Percentiles rank a stretch among this genome's conserved stretches.
These are phyloP conservation scores for Dromiciops gliroides DNA, from an alignment of 2,113 vertebrate species.

Conservation along the genomic window DNA sequence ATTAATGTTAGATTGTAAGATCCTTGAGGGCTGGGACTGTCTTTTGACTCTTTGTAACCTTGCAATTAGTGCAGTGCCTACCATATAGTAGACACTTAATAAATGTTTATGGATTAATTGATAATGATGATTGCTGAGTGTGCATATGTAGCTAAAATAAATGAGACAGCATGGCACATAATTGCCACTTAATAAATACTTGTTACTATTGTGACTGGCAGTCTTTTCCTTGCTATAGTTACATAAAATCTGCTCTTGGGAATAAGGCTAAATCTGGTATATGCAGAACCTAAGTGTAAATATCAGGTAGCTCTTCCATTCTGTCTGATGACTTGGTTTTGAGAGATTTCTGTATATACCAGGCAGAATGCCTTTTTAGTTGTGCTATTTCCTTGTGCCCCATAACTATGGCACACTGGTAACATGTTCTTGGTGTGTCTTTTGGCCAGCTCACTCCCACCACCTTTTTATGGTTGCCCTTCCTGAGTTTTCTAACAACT, in stretches of 20 bases:
- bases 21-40: too few species aligned
- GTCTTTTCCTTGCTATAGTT: neutral
- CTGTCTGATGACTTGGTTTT: neutral
- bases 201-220: neutral
- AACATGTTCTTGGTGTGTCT: slow-evolving; percentile 43
- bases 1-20: too few species aligned
- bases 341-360: neutral
- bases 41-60: too few species aligned
- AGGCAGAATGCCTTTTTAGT: slow-evolving; percentile 25
- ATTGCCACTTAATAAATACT: neutral
- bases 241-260: neutral
- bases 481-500: neutral
- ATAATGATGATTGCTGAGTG: neutral
- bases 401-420: neutral
- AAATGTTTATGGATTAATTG: too few species aligned
- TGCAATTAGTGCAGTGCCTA: too few species aligned
- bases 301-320: neutral
- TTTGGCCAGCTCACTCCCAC: slow-evolving; percentile 16
- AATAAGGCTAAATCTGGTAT: neutral
- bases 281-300: neutral
- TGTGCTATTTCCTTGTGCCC: slow-evolving; percentile 40
- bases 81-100: too few species aligned
- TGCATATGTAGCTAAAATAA: neutral
- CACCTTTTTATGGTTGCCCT: slow-evolving; percentile 23
- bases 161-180: neutral